A percentile compares a stretch with the other conserved stretches of the same genome.
Conservation (phyloP, 2,113 vertebrate species). For the Bufo bufo region DNA sequence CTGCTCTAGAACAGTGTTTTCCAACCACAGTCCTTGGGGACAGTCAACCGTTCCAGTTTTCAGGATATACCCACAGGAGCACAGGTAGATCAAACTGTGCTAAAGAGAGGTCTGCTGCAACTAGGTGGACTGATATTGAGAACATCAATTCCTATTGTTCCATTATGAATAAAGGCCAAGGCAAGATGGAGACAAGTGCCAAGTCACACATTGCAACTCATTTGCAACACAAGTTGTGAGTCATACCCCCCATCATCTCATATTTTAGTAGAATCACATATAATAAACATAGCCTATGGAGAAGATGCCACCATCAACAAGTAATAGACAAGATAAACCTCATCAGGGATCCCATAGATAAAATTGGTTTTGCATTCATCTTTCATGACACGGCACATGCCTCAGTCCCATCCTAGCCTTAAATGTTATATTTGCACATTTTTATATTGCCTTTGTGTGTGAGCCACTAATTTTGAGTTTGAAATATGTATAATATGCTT, state of each 20-base stretch:
- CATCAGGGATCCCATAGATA: background rate
- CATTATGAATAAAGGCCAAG: background rate
- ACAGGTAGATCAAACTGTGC: slow-evolving; percentile 33
- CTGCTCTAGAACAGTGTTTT: slow-evolving; percentile 41
- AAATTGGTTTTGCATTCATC: background rate
- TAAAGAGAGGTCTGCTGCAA: background rate
- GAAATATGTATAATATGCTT: background rate
- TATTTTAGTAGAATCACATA: background rate
- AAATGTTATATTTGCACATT: background rate
- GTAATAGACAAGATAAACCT: background rate
- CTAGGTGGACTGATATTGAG: slow-evolving; percentile 11
- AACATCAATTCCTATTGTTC: background rate
- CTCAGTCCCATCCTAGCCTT: background rate
- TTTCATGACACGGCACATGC: background rate
- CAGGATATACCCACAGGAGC: slow-evolving; percentile 40
- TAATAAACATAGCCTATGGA: background rate
- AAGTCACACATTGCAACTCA: background rate
- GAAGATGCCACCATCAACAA: slow-evolving; percentile 1
- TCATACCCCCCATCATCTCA: background rate
- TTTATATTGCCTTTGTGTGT: background rate
- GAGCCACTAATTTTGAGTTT: background rate
- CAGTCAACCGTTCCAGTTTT: slow-evolving; percentile 35
- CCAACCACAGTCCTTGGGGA: slow-evolving; percentile 38
- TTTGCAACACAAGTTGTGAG: background rate
- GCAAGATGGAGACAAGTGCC: background rate